Evolutionary conservation across 2,888 invertebrate genomes (phyloP).

Genomic region (Oscheius myriophilus): DNA sequence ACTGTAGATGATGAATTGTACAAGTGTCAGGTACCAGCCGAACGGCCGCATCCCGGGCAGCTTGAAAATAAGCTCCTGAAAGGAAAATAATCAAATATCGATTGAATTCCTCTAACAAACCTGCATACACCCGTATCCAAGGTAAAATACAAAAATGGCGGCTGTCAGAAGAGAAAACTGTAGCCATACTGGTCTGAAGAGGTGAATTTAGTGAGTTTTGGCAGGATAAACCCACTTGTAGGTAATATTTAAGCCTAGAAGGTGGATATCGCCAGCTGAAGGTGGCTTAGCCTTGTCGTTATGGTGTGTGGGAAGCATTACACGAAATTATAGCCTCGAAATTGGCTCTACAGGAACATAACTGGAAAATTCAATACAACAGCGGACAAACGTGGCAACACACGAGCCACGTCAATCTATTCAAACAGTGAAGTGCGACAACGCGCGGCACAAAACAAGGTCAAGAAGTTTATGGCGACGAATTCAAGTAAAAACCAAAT

Average conservation of each 20-base stretch:
- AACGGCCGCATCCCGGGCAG: conserved; percentile 87
- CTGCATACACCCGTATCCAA: conserved; percentile 84
- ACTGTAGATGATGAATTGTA: conserved; percentile 89
- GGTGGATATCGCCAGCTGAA: conserved; percentile 39
- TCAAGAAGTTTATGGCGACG: too few relatives aligned
- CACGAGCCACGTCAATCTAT: too few relatives aligned
- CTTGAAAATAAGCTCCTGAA: conserved; percentile 86
- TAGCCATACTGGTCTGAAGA: conserved; percentile 57
- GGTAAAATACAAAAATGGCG: conserved; percentile 86
- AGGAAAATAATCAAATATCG: neutral
- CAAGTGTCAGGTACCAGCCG: conserved; percentile 89
- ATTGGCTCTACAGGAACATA: too few relatives aligned
- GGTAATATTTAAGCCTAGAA: conserved; percentile 58
- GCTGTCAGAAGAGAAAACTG: conserved; percentile 78
- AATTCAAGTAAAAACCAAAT: too few relatives aligned
- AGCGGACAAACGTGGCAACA: too few relatives aligned
- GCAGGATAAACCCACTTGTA: conserved; percentile 40
- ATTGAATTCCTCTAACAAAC: conserved; percentile 24
- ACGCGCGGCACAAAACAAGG: too few relatives aligned
- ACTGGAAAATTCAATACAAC: too few relatives aligned
- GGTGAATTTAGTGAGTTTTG: neutral
- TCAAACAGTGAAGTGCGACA: too few relatives aligned
- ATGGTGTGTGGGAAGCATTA: conserved; percentile 23
- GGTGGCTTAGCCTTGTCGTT: conserved; percentile 16
- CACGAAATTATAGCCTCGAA: too few relatives aligned